These are phyloP conservation scores for Timandra comae DNA, from an alignment of 2,888 invertebrate genomes.

Conservation along the genomic window DNA sequence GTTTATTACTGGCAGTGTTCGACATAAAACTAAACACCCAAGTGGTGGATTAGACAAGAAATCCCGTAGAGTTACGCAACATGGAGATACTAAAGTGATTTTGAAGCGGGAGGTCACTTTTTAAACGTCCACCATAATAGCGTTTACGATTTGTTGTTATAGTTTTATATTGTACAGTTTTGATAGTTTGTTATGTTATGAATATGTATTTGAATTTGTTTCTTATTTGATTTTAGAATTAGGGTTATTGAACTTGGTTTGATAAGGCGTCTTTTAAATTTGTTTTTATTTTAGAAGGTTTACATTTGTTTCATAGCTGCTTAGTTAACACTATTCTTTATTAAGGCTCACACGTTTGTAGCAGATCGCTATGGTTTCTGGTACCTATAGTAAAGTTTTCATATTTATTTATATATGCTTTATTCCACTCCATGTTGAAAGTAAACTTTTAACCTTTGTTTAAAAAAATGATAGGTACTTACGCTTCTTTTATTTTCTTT, in stretches of 20 bases:
- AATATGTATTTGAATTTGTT: slow-evolving; percentile 25
- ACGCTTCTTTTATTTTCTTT: too few species aligned
- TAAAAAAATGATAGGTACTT: too few species aligned
- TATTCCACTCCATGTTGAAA: too few species aligned
- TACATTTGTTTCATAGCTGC: slow-evolving; percentile 12
- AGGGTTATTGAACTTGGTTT: slow-evolving; percentile 11
- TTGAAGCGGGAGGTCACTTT: slow-evolving; percentile 54
- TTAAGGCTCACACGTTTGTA: too few species aligned
- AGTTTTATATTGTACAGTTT: slow-evolving; percentile 43
- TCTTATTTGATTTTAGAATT: slow-evolving; percentile 16
- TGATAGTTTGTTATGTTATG: slow-evolving; percentile 26
- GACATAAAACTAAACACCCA: slow-evolving; percentile 72
- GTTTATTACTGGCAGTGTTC: slow-evolving; percentile 60
- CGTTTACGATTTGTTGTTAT: slow-evolving; percentile 69
- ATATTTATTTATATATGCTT: too few species aligned
- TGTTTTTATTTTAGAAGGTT: slow-evolving; percentile 14
- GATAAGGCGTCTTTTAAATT: too few species aligned
- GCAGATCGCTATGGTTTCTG: too few species aligned
- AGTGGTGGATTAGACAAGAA: slow-evolving; percentile 63
- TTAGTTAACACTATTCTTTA: too few species aligned
- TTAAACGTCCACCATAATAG: slow-evolving; percentile 44
- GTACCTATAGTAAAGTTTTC: too few species aligned
- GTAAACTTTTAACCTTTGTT: too few species aligned
- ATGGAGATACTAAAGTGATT: slow-evolving; percentile 39
- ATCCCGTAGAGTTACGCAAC: slow-evolving; percentile 53